Base-by-base conservation (phyloP, 2,797 vertebrate genomes). In the Apogon talboti region DNA sequence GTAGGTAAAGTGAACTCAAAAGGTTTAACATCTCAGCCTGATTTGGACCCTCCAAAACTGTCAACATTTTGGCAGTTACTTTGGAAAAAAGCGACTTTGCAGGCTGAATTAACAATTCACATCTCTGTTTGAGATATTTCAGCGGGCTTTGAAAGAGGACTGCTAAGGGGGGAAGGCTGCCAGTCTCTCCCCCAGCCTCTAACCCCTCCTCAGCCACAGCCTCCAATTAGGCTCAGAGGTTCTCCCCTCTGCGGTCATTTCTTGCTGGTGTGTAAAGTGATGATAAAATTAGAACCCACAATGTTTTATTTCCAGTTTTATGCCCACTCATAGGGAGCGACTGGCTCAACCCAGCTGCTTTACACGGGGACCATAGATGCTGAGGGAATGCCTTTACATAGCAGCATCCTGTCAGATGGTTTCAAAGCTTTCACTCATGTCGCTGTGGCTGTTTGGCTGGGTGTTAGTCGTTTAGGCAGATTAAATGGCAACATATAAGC, bases 81-180 rank as follows among this genome's bases (percentile, higher is more conserved):
- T 87, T 72, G 44, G 62, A 52, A 69, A 60, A 74, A 47, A 38
- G 47, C 21, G 19, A 61, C 79, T 81, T 81, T 66, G 62, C 75
- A 73, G 62, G 63, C 68, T 91, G 85, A 92, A 91, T 93, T 90
- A 90, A 89, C 86, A 92, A 89, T 87, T 88, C 86, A 44, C 83
- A 89, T 89, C 87, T 89, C 85, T 87, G 88, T 92, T 73, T 88
- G 82, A 91, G 86, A 90, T 92, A 87, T 92, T 91, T 90, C 76
- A 85, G 81, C 60, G 79, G 57, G 71, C 86, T 91, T 87, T 87
- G 75, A 87, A 89, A 87, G 78, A 75, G 66, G 79, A 74, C 71
- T 79, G 78, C 78, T 81, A 57, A 87, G 65, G 81, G 72, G 73
- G 78, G 76, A 86, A 69, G 48, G 48, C 77, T 84, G 84, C 71